A percentile compares a stretch with the other conserved stretches of the same genome.
phyloP scores from a whole-genome alignment of 2,113 vertebrate species.

The Bubo blakistoni region DNA sequence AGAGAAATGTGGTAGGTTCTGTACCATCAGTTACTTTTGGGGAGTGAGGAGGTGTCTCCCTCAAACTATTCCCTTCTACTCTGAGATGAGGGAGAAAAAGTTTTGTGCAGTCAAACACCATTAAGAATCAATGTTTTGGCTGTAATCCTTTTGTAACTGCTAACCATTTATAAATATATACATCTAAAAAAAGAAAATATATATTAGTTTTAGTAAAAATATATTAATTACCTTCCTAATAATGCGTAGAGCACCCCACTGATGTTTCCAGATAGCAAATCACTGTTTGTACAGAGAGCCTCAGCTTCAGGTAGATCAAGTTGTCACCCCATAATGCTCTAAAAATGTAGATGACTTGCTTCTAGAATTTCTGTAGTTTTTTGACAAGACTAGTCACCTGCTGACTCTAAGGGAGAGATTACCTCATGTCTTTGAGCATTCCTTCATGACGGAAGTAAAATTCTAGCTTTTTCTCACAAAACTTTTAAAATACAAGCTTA shows the following conservation, averaged over 20 bases:
- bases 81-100: not conserved
- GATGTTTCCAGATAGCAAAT: not conserved
- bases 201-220: not conserved
- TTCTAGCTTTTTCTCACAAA: not conserved
- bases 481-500: not conserved
- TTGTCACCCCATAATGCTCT: not conserved
- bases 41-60: accelerated
- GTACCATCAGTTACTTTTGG: not conserved
- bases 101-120: not conserved
- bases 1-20: not conserved
- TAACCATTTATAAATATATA: not conserved
- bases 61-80: not conserved
- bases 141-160: not conserved
- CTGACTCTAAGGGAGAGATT: not conserved
- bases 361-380: not conserved
- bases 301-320: not conserved
- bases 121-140: not conserved
- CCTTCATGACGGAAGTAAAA: not conserved
- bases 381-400: not conserved
- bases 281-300: not conserved
- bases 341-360: not conserved
- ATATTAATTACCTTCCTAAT: not conserved
- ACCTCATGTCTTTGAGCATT: not conserved
- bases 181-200: not conserved
- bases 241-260: not conserved